phyloP scores from a whole-genome alignment of 2,113 vertebrate genomes.

The Vidua chalybeata region DNA sequence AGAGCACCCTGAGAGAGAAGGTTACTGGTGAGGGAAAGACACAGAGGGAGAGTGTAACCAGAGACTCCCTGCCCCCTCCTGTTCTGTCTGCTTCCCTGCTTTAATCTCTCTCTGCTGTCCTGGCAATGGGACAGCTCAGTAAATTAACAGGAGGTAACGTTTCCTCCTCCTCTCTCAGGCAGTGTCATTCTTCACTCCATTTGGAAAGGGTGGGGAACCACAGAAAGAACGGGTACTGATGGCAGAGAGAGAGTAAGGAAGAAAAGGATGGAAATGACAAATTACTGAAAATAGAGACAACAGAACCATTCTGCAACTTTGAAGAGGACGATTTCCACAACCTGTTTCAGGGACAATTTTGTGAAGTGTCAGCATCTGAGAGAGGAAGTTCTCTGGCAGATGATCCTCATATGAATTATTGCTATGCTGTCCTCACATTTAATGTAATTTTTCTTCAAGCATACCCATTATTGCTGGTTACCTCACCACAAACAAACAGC shows the following conservation, averaged over 20 bases:
- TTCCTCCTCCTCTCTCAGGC: constrained; percentile 39
- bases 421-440: neutral
- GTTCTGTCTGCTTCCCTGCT: constrained; percentile 30
- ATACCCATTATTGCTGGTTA: neutral
- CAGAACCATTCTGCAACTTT: neutral
- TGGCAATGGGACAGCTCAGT: constrained; percentile 58
- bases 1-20: constrained; percentile 41
- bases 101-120: constrained; percentile 19
- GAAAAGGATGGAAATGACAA: neutral
- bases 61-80: constrained; percentile 65
- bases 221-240: neutral
- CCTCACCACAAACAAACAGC: neutral
- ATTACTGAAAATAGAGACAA: neutral
- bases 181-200: neutral
- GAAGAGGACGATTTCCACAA: neutral
- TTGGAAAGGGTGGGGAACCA: neutral
- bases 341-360: neutral
- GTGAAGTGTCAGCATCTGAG: neutral
- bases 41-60: constrained; percentile 55
- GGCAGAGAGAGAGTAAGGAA: neutral
- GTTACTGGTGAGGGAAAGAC: constrained; percentile 15
- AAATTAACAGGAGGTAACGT: constrained; percentile 65
- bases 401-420: neutral
- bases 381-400: neutral
- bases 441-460: neutral